Base-by-base conservation (phyloP, 53 echinoderm and acorn worm genomes). In the Arbacia lixula region DNA sequence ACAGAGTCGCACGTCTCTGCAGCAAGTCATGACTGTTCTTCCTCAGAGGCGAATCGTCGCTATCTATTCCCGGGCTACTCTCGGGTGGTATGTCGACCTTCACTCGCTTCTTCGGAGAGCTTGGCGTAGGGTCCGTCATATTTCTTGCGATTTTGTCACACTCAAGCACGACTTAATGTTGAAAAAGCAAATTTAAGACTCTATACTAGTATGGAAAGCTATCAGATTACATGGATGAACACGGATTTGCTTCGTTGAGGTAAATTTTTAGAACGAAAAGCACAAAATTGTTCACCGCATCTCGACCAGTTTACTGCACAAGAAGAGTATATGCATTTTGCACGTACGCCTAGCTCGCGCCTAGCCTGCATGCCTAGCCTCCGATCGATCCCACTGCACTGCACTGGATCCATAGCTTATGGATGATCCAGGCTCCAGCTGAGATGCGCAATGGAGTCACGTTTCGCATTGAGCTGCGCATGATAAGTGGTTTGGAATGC, bases 21-120 rank as follows among this genome's bases (percentile, higher is more conserved):
- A 80, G 0, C 30, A 8, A 4, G 29, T 63, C 28, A 17, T 81
- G 50, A 6, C 30, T 19, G 64, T 0, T 19, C 51, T n/a, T n/a
- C n/a, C 43, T 42, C 16, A 27, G 39, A 20, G 43, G 36, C 42
- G 56, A 25, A 34, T 40, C 43, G 60, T 3, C 30, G 2, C 57
- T 12, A 39, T 60, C 16, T 22, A 34, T 1, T 24, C 78, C 28
- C 82, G 64, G 62, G 46, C 41, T 62, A n/a, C 29, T n/a, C n/a
- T 63, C 63, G 62, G 82, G 63, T 10, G 27, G 9, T 21, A 43
- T 41, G 29, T 63, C 82, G 2, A 6, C 27, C 64, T 40, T 39
- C 62, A 3, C 17, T 50, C 82, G 62, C 82, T 81, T 81, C 2
- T n/a, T 64, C 26, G 82, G 82, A 10, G 82, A 63, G 63, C 74